Conservation (phyloP, 1,140 invertebrate species). For the Galendromus occidentalis region DNA sequence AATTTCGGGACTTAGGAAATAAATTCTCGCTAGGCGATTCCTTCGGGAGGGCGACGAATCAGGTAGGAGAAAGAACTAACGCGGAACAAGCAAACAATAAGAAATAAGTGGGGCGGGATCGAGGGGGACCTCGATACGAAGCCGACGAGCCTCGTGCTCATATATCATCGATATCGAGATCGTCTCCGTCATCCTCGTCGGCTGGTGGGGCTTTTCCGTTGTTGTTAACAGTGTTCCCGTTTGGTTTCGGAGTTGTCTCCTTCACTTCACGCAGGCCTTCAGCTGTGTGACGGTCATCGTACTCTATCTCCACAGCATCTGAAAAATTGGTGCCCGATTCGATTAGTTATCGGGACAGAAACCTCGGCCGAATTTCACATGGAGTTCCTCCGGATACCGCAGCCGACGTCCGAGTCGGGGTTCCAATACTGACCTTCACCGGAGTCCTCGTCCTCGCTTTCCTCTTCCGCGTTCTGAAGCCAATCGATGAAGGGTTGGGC, state of each 20-base stretch:
- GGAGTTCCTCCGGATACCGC: conserved; percentile 17
- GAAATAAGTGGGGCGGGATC: no score
- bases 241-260: conserved; percentile 24
- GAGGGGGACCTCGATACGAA: no score
- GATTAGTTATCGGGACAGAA: not conserved
- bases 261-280: conserved; percentile 43
- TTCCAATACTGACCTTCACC: conserved; percentile 37
- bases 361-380: not conserved
- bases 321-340: conserved; percentile 12
- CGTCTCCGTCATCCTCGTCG: conserved; percentile 40
- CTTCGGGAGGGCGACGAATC: no score
- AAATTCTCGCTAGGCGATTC: no score
- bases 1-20: no score
- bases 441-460: conserved; percentile 41
- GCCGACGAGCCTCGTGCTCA: conserved; percentile 36
- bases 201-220: conserved; percentile 29
- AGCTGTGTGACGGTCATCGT: conserved; percentile 57
- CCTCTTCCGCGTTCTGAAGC: conserved; percentile 90
- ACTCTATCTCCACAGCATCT: conserved; percentile 45
- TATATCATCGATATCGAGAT: conserved; percentile 75
- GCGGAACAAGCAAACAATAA: no score
- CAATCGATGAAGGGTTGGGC: conserved; percentile 85
- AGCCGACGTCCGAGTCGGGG: not conserved
- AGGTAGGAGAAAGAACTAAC: no score
- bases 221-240: conserved; percentile 25